Base-by-base conservation (phyloP, 2,797 vertebrate species). In the Platalea minor region DNA sequence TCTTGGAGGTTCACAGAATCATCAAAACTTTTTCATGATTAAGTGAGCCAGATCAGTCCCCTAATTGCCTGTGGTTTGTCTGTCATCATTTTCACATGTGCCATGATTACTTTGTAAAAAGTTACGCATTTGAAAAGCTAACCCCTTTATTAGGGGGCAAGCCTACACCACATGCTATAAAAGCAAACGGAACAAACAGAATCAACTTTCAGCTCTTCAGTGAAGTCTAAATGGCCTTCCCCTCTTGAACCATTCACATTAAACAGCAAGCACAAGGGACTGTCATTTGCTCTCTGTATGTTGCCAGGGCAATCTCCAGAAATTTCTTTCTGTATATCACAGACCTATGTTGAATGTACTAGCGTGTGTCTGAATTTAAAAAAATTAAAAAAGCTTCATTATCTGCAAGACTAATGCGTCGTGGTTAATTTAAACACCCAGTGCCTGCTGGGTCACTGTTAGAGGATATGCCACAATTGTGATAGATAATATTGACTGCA, bases 1-100 rank as follows among this genome's bases (percentile, higher is more conserved):
- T 76, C 82, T 75, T 65, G 15, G 76, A 86, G 54, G 59, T 63
- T 96, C 88, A 96, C 72, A 81, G 73, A 93, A 81, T 95, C 93
- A 95, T 92, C 75, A 68, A 81, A 95, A 73, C 7, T 41, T 63
- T 70, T 80, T 88, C 50, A 65, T 69, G 75, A 85, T 85, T 78
- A 91, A 74, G 48, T 72, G 54, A 91, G 59, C 54, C 46, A 92
- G 59, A 81, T 65, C 50, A 78, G 64, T 61, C 39, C 39, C 29
- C 15, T 81, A 91, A 81, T 41, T 85, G 60, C 29, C 61, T 89
- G 69, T 65, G 82, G 93, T 95, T 94, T 94, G 45, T 72, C 84
- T 87, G 84, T 85, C 89, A 85, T 86, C 84, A 20, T 94, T 84
- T 83, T 91, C 65, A 81, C 25, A 65, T 93, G 61, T 48, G 28